Evolutionary conservation across 2,797 vertebrate species (phyloP), one percentile per base, ranked within the genome.

Genomic region (Xenopus petersii): DNA sequence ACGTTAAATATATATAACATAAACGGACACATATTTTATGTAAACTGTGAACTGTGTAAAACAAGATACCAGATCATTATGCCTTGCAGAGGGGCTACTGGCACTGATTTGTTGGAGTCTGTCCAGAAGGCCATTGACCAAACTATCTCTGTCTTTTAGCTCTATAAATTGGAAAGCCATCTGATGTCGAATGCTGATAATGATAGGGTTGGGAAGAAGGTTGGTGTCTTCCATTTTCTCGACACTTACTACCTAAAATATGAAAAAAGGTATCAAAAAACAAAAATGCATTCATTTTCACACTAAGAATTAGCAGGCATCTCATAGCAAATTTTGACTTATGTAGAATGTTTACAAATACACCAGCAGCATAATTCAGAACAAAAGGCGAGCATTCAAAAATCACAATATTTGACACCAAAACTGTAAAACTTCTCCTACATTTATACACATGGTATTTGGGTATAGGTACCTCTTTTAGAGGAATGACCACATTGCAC

Each of bases 151-250:
- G 68, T 94, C 90, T 81, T 86, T 88, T 81, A 99, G 90, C 81
- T 98, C 95, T 26, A 98, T 98, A 81, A 99, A 93, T 90, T 99
- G 97, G 87, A 99, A 99, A 15, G 96, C 97, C 59, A 87, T 94
- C 83, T 96, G 95, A 42, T 94, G 94, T 58, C 93, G 88, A 67
- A 99, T 77, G 49, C 96, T 98, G 78, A 98, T 82, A 9, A 98
- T 97, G 81, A 99, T 91, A 1, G 96, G 97, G 76, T 94, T 93
- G 0, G 96, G 95, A 10, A 98, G 93, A 60, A 88, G 81, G 33
- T 88, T 91, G 0, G 94, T 98, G 89, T 94, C 96, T 82, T 98
- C 97, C 36, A 95, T 94, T 80, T 96, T 98, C 82, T 98, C 97
- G 47, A 98, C 91, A 60, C 92, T 96, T 82, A 95, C 84, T 6